phyloP scores from a whole-genome alignment of 2,888 invertebrate species.

The Empis stercorea region DNA sequence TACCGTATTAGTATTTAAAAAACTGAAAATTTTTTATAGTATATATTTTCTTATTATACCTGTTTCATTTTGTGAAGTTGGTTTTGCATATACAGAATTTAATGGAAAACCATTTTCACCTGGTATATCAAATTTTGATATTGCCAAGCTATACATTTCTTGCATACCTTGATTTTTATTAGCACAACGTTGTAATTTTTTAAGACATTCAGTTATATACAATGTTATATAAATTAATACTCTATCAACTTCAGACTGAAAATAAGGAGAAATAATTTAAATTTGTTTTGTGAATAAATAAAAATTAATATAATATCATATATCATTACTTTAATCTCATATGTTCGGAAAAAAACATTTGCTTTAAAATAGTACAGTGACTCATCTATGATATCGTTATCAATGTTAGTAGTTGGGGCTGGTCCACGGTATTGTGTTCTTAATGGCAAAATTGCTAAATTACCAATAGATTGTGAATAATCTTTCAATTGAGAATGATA shows the following conservation, averaged over 20 bases:
- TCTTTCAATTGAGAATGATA: constrained; percentile 87
- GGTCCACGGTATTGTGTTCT: constrained; percentile 87
- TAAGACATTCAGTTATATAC: constrained; percentile 95
- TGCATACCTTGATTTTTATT: constrained; percentile 81
- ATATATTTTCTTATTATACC: constrained; percentile 42
- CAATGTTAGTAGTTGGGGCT: constrained; percentile 60
- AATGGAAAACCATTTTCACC: constrained; percentile 91
- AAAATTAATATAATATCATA: too few relatives aligned
- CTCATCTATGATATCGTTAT: constrained; percentile 92
- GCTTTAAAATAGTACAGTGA: constrained; percentile 95
- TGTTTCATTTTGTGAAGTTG: constrained; percentile 61
- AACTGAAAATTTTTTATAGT: too few relatives aligned
- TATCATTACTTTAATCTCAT: constrained; percentile 99
- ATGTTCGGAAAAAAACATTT: constrained; percentile 97
- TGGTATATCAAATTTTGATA: constrained; percentile 90
- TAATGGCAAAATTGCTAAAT: constrained; percentile 84
- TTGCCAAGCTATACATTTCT: constrained; percentile 93
- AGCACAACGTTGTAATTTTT: constrained; percentile 82
- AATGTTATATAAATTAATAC: constrained; percentile 94
- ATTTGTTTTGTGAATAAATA: background rate
- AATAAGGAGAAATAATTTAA: constrained; percentile 15
- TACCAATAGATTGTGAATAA: constrained; percentile 65
- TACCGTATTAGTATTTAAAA: background rate
- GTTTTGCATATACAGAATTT: constrained; percentile 89
- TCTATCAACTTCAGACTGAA: constrained; percentile 88